phyloP scores from a whole-genome alignment of 2,888 invertebrate genomes.

The Pseudoips prasinana region DNA sequence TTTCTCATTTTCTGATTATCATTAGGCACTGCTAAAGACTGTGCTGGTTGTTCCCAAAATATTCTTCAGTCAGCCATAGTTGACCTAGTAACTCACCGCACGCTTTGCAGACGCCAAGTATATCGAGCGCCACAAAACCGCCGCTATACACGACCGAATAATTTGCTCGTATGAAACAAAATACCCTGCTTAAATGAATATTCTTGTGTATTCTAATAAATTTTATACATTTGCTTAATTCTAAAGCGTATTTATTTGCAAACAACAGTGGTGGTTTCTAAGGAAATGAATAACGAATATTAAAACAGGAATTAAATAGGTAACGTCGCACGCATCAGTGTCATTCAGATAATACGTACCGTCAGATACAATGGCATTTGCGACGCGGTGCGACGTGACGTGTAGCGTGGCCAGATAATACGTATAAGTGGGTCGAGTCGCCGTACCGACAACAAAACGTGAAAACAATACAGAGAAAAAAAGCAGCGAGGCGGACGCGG shows the following conservation, averaged over 20 bases:
- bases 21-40: no score
- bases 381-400: slow-evolving; percentile 17
- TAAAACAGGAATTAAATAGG: no score
- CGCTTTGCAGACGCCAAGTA: no score
- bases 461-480: slow-evolving; percentile 42
- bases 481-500: slow-evolving; percentile 39
- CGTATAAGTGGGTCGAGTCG: slow-evolving; percentile 33
- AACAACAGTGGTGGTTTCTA: background rate
- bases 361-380: no score
- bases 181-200: slow-evolving; percentile 8
- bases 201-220: slow-evolving; percentile 5
- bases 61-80: no score
- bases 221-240: slow-evolving; percentile 5
- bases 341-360: no score
- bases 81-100: no score
- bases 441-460: slow-evolving; percentile 28
- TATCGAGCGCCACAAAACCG: slow-evolving; percentile 8
- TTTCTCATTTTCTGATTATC: no score
- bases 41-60: no score
- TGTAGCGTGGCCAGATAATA: slow-evolving; percentile 5
- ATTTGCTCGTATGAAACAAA: slow-evolving; percentile 9
- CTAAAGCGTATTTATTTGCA: background rate
- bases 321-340: no score
- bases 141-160: slow-evolving; percentile 5
- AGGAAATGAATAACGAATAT: no score